phyloP scores from a whole-genome alignment of 1,140 invertebrate genomes.

The Macrosteles quadrilineatus region DNA sequence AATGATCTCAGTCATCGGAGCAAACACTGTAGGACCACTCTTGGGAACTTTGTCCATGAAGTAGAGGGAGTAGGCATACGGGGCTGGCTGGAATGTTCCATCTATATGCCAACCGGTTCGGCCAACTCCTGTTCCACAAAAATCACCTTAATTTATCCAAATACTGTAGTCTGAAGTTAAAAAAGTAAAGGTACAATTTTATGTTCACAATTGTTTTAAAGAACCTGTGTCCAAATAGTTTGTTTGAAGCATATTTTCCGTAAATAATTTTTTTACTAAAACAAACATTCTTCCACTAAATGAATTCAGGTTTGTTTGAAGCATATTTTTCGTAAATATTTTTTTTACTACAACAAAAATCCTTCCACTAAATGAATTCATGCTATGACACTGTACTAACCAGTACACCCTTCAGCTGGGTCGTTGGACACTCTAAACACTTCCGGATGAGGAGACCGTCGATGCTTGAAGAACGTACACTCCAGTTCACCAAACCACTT shows the following conservation, averaged over 20 bases:
- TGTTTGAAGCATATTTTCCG: too few relatives aligned
- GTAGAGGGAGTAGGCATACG: constrained; percentile 53
- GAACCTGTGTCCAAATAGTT: too few relatives aligned
- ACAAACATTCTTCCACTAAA: too few relatives aligned
- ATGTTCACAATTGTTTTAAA: too few relatives aligned
- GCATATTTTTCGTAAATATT: too few relatives aligned
- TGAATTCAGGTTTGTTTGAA: too few relatives aligned
- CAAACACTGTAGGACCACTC: constrained; percentile 52
- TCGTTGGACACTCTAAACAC: constrained; percentile 56
- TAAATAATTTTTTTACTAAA: too few relatives aligned
- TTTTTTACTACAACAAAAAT: too few relatives aligned
- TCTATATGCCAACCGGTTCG: constrained; percentile 58
- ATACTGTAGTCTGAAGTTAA: too few relatives aligned
- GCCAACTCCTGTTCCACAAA: constrained; percentile 54
- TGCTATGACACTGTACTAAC: constrained; percentile 34
- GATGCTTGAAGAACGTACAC: constrained; percentile 56
- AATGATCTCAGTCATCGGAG: constrained; percentile 52
- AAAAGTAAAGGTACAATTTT: too few relatives aligned
- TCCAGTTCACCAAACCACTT: constrained; percentile 56
- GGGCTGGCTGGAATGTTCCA: constrained; percentile 54
- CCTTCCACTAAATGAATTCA: too few relatives aligned
- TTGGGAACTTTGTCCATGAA: constrained; percentile 53
- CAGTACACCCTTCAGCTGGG: constrained; percentile 52
- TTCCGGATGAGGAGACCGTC: constrained; percentile 53
- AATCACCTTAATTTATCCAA: too few relatives aligned